A percentile compares a stretch with the other conserved stretches of the same genome.
Conservation (phyloP, 2,888 invertebrate species). For the Trichacis sp. region DNA sequence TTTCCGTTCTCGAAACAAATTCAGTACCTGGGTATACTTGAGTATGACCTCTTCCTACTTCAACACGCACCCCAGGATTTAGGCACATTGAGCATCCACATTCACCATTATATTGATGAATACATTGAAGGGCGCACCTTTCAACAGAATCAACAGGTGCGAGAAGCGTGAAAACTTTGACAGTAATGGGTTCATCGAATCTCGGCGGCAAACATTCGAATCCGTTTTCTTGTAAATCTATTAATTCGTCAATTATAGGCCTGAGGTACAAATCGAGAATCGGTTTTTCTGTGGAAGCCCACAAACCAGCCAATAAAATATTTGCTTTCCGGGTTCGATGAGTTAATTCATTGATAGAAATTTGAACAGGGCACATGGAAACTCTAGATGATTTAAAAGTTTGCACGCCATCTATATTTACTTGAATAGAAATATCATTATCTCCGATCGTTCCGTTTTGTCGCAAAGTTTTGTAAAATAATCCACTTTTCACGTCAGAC, state of each 20-base stretch:
- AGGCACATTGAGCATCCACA: constrained; percentile 28
- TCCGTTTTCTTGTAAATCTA: constrained; percentile 17
- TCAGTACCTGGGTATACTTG: constrained; percentile 9
- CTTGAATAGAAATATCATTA: constrained; percentile 27
- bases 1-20: constrained; percentile 2
- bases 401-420: constrained; percentile 32
- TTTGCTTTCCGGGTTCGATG: constrained; percentile 20
- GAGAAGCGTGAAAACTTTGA: constrained; percentile 22
- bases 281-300: constrained; percentile 19
- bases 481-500: constrained; percentile 8
- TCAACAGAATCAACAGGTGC: constrained; percentile 28
- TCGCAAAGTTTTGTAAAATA: constrained; percentile 7
- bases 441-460: constrained; percentile 10
- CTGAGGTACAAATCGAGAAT: constrained; percentile 15
- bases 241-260: constrained; percentile 25
- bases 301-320: constrained; percentile 25
- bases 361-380: constrained; percentile 29
- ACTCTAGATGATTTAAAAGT: constrained; percentile 30
- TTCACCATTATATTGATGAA: constrained; percentile 27
- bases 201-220: constrained; percentile 4
- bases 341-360: constrained; percentile 22
- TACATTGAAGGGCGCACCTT: constrained; percentile 15
- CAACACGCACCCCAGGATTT: constrained; percentile 11
- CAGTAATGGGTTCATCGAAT: constrained; percentile 13
- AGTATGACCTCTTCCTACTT: not conserved